phyloP scores from a whole-genome alignment of 2,888 invertebrate species.

The Clanis bilineata region DNA sequence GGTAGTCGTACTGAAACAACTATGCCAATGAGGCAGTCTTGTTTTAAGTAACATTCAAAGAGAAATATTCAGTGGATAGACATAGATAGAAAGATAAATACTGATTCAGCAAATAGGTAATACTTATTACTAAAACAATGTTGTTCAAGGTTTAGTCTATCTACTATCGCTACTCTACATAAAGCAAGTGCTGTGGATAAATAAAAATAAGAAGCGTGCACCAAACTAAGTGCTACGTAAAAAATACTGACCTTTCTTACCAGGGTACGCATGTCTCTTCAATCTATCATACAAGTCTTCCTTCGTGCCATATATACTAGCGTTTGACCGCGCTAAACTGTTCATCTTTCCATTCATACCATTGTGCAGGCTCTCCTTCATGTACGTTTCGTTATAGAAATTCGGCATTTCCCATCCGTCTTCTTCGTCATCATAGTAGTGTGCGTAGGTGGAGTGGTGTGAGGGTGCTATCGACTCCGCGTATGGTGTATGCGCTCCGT shows the following conservation, averaged over 20 bases:
- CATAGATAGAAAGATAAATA: too few relatives aligned
- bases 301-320: conserved; percentile 96
- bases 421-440: conserved; percentile 97
- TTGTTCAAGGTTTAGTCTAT: not conserved
- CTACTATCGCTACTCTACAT: not conserved
- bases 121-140: not conserved
- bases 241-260: conserved; percentile 92
- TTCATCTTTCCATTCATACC: conserved; percentile 94
- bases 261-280: conserved; percentile 96
- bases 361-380: conserved; percentile 96
- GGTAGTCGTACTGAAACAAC: too few relatives aligned
- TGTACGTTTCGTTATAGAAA: conserved; percentile 97
- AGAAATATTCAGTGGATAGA: too few relatives aligned
- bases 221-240: conserved; percentile 67
- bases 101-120: too few relatives aligned
- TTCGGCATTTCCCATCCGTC: conserved; percentile 99
- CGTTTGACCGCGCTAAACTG: conserved; percentile 95
- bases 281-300: conserved; percentile 97
- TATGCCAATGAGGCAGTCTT: too few relatives aligned
- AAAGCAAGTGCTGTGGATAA: not conserved
- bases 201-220: conserved; percentile 49
- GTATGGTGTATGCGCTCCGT: conserved; percentile 96
- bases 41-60: too few relatives aligned
- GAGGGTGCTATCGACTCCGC: conserved; percentile 97
- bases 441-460: conserved; percentile 97